Conservation (phyloP, 2,113 vertebrate species). For the Emberiza fucata region DNA sequence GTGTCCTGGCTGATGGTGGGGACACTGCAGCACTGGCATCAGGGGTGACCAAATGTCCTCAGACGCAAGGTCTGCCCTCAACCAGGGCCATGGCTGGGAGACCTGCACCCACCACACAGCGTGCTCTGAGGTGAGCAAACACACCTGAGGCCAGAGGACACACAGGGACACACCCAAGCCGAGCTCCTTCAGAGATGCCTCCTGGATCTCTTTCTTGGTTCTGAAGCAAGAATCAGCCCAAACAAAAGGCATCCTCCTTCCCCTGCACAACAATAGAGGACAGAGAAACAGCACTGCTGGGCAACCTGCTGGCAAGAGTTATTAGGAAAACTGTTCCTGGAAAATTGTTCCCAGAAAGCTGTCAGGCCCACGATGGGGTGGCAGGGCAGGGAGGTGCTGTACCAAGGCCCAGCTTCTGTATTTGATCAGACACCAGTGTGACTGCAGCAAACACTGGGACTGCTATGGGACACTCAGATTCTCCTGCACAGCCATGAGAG, state of each 20-base stretch:
- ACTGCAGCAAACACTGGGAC: not conserved
- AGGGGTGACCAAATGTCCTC: rapidly evolving
- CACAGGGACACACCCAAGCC: not conserved
- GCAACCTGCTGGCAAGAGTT: not conserved
- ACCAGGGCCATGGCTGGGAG: not conserved
- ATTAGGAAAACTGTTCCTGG: not conserved
- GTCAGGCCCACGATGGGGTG: not conserved
- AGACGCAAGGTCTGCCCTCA: not conserved
- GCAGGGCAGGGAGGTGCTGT: not conserved
- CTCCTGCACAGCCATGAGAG: not conserved
- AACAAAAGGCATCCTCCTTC: not conserved
- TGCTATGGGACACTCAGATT: not conserved
- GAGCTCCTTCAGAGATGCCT: not conserved
- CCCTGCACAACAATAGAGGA: not conserved
- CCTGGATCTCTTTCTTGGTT: not conserved
- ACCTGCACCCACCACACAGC: rapidly evolving
- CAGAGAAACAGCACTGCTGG: not conserved
- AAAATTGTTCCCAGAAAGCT: not conserved
- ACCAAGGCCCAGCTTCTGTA: not conserved
- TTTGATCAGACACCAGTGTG: not conserved
- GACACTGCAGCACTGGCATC: not conserved
- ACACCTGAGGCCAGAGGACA: not conserved
- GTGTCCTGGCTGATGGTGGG: not conserved
- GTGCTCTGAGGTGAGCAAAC: rapidly evolving
- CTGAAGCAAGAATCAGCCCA: not conserved